Percentiles rank a stretch among this genome's conserved stretches.
phyloP scores from a whole-genome alignment of 1,140 invertebrate species.

The Chelonus insularis region DNA sequence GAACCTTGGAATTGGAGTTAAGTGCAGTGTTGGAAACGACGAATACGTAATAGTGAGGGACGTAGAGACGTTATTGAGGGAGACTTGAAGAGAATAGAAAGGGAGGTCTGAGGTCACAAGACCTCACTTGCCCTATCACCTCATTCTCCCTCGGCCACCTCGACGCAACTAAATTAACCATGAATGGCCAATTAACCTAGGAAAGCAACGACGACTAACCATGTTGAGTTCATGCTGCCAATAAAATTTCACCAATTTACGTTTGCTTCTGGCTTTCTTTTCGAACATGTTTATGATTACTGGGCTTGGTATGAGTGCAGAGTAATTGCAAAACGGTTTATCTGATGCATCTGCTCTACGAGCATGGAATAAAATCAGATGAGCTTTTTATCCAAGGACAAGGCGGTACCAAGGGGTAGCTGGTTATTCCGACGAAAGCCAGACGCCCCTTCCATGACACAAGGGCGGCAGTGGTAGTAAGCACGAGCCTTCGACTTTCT shows the following conservation, averaged over 20 bases:
- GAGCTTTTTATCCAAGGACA: constrained; percentile 26
- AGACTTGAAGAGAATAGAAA: background rate
- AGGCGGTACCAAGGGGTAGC: constrained; percentile 27
- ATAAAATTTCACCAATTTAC: no score
- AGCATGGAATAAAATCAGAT: constrained; percentile 26
- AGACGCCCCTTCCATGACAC: constrained; percentile 1
- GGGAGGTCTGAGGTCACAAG: constrained; percentile 5
- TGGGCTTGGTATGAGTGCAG: background rate
- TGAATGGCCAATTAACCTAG: constrained; percentile 59
- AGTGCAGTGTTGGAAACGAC: no score
- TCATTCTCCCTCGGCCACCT: constrained; percentile 37
- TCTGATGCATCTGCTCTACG: constrained; percentile 23
- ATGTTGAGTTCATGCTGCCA: background rate
- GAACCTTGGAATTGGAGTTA: background rate
- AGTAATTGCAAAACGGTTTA: constrained; percentile 12
- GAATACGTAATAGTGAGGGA: background rate
- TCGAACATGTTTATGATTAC: background rate
- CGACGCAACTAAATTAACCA: constrained; percentile 52
- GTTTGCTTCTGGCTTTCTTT: no score
- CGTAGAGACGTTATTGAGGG: background rate
- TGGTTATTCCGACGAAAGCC: constrained; percentile 21
- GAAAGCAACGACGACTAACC: constrained; percentile 4
- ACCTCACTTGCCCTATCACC: constrained; percentile 37
- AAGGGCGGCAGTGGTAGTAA: constrained; percentile 20
- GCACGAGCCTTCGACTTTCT: constrained; percentile 27